Evolutionary conservation across 2,888 invertebrate species (phyloP).

Genomic region (Hydrotaea diabolus): DNA sequence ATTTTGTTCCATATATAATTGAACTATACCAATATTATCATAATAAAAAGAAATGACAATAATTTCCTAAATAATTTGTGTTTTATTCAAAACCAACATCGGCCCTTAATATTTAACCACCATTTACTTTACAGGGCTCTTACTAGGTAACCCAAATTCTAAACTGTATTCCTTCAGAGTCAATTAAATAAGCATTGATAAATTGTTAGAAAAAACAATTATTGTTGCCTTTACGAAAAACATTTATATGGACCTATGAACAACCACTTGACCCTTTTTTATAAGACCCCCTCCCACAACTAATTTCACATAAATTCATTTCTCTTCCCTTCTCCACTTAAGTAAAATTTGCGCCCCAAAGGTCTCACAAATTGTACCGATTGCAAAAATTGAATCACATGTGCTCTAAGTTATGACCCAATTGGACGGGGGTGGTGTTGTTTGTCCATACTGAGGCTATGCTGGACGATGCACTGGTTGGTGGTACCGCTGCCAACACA

Average conservation of each 20-base stretch:
- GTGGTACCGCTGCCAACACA: neutral
- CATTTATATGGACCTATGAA: constrained; percentile 5
- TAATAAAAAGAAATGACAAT: no score
- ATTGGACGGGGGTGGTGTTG: constrained; percentile 27
- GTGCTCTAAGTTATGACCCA: constrained; percentile 46
- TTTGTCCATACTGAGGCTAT: neutral
- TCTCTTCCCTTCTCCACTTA: neutral
- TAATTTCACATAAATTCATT: constrained; percentile 58
- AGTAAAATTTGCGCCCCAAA: neutral
- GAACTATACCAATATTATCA: no score
- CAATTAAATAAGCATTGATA: no score
- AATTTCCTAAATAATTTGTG: no score
- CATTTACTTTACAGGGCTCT: no score
- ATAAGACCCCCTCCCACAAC: neutral
- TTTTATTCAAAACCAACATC: no score
- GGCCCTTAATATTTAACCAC: no score
- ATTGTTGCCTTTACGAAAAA: neutral
- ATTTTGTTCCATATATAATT: no score
- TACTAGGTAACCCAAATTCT: no score
- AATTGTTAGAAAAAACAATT: no score
- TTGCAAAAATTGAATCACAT: constrained; percentile 62
- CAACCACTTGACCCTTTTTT: constrained; percentile 63
- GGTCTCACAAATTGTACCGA: constrained; percentile 54
- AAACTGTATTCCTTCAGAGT: no score
- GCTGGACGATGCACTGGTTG: no score